phyloP scores from a whole-genome alignment of 1,140 invertebrate species.

The Tribolium castaneum region DNA sequence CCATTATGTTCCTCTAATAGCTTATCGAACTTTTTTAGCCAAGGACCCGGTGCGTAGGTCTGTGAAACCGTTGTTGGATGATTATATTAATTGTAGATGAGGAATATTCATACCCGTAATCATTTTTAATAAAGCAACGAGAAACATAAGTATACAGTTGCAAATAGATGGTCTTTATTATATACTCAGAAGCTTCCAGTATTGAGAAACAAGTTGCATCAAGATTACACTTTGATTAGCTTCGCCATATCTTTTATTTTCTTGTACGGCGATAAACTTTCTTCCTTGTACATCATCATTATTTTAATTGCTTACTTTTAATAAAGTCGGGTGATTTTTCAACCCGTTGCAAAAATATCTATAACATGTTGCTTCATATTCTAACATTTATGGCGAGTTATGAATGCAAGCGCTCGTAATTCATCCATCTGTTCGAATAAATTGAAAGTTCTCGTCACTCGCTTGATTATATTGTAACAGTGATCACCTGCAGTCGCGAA shows the following conservation, averaged over 20 bases:
- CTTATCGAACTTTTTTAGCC: not conserved
- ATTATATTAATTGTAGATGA: not conserved
- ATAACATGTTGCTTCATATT: slow-evolving; percentile 2
- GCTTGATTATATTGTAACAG: not conserved
- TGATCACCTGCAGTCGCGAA: slow-evolving; percentile 10
- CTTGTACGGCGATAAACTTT: not conserved
- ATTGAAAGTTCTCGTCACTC: slow-evolving; percentile 5
- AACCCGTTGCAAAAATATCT: not conserved
- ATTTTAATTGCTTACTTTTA: not conserved
- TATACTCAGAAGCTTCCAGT: not conserved
- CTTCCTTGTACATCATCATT: not conserved
- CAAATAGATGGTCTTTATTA: not conserved
- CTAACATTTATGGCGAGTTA: not conserved
- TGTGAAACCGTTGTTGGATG: not conserved
- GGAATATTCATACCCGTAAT: not conserved
- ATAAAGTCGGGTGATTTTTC: not conserved
- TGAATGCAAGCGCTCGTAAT: not conserved
- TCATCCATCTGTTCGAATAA: not conserved
- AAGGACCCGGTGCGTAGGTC: not conserved
- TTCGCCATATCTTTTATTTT: not conserved
- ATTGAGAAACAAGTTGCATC: not conserved
- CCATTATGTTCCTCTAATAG: not conserved
- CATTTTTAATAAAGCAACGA: not conserved
- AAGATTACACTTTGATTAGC: not conserved
- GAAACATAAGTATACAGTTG: not conserved